Evolutionary conservation across 2,113 vertebrate species (phyloP), one percentile per base, ranked within the genome.

Genomic region (Percina caprodes): DNA sequence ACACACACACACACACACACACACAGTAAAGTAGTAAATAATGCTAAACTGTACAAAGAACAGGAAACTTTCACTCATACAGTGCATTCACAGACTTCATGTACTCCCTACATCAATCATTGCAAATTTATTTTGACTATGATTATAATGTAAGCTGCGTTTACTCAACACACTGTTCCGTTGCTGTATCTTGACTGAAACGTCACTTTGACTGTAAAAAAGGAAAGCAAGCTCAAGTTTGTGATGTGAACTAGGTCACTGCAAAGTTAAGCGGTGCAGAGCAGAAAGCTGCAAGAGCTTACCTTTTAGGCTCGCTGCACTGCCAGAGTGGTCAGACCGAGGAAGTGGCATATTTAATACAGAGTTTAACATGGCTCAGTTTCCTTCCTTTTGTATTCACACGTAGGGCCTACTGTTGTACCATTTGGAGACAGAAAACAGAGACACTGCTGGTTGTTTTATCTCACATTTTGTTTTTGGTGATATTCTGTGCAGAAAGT

Each of bases 331-430:
- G 84, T 87, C 82, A 87, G 1, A 62, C 42, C 0, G 65, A 86
- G 85, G 86, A 92, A 83, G 85, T 67, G 65, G 77, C 70, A 85
- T 56, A 35, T 65, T 62, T 63, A 82, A 59, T 77, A 59, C 49
- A 21, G 7, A 30, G n/a, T 16, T 1, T 33, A 83, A 60, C 18
- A 77, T 5, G 73, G 65, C 45, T 42, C 42, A 3, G 75, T 72
- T 85, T 91, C 74, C 85, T 93, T 88, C 83, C 85, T 88, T 49
- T 3, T 60, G 48, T 3, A 1, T 56, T 72, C 39, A 71, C 52
- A 78, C 7, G 0, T 3, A 12, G n/a, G 26, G 66, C 1, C 39
- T 42, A 11, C 2, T 11, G 9, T 10, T 39, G 2, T 84, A 69
- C 69, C 65, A 42, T 45, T 42, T 70, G 26, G 15, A 52, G 69